Conservation (phyloP, 2,797 vertebrate genomes). For the Anas bernieri region DNA sequence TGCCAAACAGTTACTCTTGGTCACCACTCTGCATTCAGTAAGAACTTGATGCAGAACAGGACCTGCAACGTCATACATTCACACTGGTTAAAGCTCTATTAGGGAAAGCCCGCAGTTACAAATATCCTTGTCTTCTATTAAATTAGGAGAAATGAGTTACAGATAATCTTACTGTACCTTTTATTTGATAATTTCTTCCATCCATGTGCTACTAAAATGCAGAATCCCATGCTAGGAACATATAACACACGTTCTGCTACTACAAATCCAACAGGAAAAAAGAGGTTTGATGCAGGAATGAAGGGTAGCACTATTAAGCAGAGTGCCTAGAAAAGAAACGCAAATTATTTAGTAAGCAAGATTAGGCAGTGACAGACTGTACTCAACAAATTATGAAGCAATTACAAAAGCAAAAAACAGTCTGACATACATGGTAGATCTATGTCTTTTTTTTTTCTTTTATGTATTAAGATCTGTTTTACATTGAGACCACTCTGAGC, state of each 20-base stretch:
- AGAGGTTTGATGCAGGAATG: conserved; percentile 96
- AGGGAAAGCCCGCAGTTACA: not conserved
- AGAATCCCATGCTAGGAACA: conserved; percentile 99
- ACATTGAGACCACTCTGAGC: not conserved
- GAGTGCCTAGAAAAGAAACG: conserved; percentile 84
- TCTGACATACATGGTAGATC: not conserved
- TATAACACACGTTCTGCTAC: conserved; percentile 96
- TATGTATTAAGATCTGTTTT: not conserved
- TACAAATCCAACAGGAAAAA: conserved; percentile 98
- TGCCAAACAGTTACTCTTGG: not conserved
- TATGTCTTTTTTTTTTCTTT: not conserved
- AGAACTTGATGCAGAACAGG: not conserved
- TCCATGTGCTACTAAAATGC: conserved; percentile 93
- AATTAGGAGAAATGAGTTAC: not conserved
- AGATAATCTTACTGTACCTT: conserved; percentile 79
- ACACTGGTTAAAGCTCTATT: not conserved
- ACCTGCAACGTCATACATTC: not conserved
- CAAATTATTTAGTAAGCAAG: conserved; percentile 1
- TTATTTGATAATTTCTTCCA: conserved; percentile 88
- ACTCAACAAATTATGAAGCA: not conserved
- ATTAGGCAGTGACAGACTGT: not conserved
- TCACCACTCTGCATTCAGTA: not conserved
- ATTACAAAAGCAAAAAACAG: not conserved
- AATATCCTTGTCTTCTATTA: not conserved
- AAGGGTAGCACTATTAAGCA: conserved; percentile 95